Base-by-base conservation (phyloP, 2,113 vertebrate species). In the Bufo bufo region DNA sequence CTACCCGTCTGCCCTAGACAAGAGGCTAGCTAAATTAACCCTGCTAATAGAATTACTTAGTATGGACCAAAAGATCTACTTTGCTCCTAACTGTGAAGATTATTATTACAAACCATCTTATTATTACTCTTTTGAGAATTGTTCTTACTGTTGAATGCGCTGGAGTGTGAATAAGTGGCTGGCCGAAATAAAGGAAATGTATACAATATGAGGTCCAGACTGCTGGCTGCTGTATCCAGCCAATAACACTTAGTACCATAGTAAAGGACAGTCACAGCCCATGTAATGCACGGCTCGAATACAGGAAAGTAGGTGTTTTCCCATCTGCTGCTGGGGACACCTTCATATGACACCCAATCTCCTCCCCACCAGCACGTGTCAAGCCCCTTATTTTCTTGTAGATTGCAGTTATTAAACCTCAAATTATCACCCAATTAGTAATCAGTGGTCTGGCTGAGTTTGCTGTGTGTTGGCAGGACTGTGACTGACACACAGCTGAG, bases 331-430 rank as follows among this genome's bases (percentile, higher is more conserved):
- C 20, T 14, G 61, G 69, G 61, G 47, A 83, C 61, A 63, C 63
- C 43, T 23, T 14, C 5, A 4, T 86, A 63, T 86, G 20, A 77
- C 43, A 77, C 71, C 71, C 69, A 54, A 65, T 69, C 13, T 4
- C 49, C 77, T 50, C n/a, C 63, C 85, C 85, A 33, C 49, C 75
- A 63, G 59, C 75, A 52, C 49, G 85, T 77, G 84, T 86, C 56
- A 66, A 47, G 19, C 16, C 75, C 61, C 63, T 81, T 78, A 72
- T 87, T 83, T 86, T 83, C 72, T n/a, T 77, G 56, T 65, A 88
- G 71, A 88, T 77, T 88, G 77, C 87, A 54, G 81, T 84, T 88
- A 88, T 88, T 88, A 88, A 83, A 84, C 56, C 87, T 88, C 87
- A 77, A 84, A 84, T 88, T 88, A 88, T 88, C 87, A 84, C 80